Evolutionary conservation across 1,140 invertebrate species (phyloP).

Genomic region (Araneus ventricosus): DNA sequence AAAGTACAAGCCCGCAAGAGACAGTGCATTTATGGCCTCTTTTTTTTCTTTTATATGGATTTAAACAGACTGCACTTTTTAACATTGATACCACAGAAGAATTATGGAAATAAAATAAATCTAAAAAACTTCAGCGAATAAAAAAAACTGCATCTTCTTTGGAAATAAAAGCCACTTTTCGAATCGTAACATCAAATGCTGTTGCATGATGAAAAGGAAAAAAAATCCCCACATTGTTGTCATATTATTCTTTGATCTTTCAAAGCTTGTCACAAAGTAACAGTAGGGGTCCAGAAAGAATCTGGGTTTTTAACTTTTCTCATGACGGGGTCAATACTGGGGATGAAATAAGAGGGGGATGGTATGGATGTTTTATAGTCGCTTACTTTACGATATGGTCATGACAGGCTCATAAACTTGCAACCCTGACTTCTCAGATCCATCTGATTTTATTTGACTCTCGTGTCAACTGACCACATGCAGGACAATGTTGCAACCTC

Average conservation of each 20-base stretch:
- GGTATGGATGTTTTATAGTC: constrained; percentile 1
- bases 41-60: no score
- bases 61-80: no score
- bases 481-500: not conserved
- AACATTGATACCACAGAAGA: no score
- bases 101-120: no score
- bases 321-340: constrained; percentile 4
- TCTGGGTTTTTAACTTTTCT: constrained; percentile 6
- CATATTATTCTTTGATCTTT: not conserved
- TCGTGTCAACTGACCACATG: not conserved
- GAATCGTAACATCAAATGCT: not conserved
- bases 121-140: no score
- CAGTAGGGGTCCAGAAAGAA: not conserved
- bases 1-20: no score
- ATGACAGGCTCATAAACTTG: constrained; percentile 2
- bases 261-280: not conserved
- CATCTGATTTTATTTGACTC: not conserved
- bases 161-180: not conserved
- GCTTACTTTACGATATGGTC: constrained; percentile 10
- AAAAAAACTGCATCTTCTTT: no score
- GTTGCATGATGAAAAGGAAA: not conserved
- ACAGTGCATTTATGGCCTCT: no score
- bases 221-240: not conserved
- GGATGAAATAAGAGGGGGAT: not conserved
- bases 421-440: not conserved